Evolutionary conservation across 2,888 invertebrate genomes (phyloP), one percentile per base, ranked within the genome.

Genomic region (Fragum whitleyi): DNA sequence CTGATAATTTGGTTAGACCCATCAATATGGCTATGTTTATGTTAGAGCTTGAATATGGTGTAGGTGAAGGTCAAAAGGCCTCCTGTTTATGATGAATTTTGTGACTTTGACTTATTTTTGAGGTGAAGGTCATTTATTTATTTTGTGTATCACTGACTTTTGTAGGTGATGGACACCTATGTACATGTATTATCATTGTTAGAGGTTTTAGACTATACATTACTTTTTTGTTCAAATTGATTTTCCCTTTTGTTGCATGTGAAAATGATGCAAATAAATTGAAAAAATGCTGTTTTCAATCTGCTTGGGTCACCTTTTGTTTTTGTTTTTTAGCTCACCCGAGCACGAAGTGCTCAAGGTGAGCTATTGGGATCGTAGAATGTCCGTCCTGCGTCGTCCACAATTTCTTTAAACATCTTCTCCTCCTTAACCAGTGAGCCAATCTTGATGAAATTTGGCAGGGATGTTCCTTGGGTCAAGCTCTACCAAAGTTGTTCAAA

Each of bases 251-350:
- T 47, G 14, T 47, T 47, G 47, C 47, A 47, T 47, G 47, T 47
- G 47, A 47, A 36, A 47, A 47, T 47, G 47, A 47, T 47, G 47
- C 47, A 47, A 47, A 16, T 47, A 47, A 47, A 47, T 47, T 47
- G 3, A 39, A 39, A 47, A 47, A 47, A 47, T 47, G 47, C 47
- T 47, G 47, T 47, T 47, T 47, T 47, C 47, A 47, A 47, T 19
- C 2, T 47, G 47, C 16, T 19, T 16, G 16, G 14, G 16, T 9
- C n/a, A 9, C 47, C 2, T 47, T 9, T 14, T 47, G 5, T 47
- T 19, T 47, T 19, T 3, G n/a, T 47, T 36, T 36, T 36, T 36
- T 36, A 6, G 32, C 32, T 36, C 32, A 36, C 32, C 32, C 9
- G 32, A 36, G 32, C 32, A 36, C 32, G 32, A 36, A 36, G 9